Evolutionary conservation across 2,888 invertebrate genomes (phyloP), one percentile per base, ranked within the genome.

Genomic region (Heteropelma amictum): DNA sequence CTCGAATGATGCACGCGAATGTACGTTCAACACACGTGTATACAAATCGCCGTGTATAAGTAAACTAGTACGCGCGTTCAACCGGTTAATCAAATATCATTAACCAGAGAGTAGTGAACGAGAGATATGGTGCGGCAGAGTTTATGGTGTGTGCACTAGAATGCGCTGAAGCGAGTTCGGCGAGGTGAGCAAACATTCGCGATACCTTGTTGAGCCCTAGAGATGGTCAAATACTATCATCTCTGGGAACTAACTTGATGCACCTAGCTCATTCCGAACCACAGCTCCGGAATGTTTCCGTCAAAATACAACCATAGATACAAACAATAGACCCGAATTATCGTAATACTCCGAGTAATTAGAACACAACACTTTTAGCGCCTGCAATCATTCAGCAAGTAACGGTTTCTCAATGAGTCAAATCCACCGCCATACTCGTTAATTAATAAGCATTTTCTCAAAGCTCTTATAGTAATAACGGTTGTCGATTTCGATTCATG

Each of bases 61-160:
- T 75, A 65, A 61, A 61, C 70, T 65, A 26, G 67, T 63, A 72
- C 53, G 58, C 49, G 71, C 68, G 76, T 72, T 76, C 76, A 72
- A 63, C 72, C 68, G 68, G 63, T 76, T 76, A 68, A 76, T 76
- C 76, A 76, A 76, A 76, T 76, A 76, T 76, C 76, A 72, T 76
- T 76, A 76, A 72, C 58, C 38, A 21, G 61, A 33, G 51, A 65
- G 56, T 23, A 30, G 42, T 17, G 58, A 70, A 49, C 40, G 75
- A 63, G 56, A 33, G 65, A 65, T 28, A 17, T n/a, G 51, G 42
- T 30, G 35, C 6, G 12, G 54, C 5, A 21, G 68, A 75, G 54
- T 67, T 75, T 71, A 63, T 61, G 67, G 45, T 71, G 56, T 61
- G 47, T 61, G 23, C 12, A 35, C 30, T 19, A n/a, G 30, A 35